These are phyloP conservation scores for Cephalotes varians DNA, from an alignment of 2,888 invertebrate genomes.

Conservation along the genomic window DNA sequence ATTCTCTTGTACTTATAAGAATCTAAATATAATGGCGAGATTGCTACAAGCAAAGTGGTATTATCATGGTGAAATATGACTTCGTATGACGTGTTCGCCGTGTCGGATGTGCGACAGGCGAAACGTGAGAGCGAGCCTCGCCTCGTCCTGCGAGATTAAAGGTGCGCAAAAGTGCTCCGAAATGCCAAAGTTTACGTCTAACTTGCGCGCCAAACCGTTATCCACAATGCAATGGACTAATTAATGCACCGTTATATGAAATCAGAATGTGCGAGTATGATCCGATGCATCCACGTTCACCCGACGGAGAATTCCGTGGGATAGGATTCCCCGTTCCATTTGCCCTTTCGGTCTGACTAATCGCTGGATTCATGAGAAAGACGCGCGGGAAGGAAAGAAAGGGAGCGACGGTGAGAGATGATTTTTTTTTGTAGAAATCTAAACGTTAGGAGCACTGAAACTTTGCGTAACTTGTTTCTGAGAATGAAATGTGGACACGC, in stretches of 20 bases:
- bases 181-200: slow-evolving; percentile 45
- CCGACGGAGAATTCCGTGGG: slow-evolving; percentile 59
- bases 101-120: slow-evolving; percentile 45
- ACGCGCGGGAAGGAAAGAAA: slow-evolving; percentile 22
- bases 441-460: background rate
- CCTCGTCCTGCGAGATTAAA: slow-evolving; percentile 24
- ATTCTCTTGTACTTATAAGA: slow-evolving; percentile 2
- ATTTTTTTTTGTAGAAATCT: background rate
- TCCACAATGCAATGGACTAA: slow-evolving; percentile 32
- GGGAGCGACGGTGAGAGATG: background rate
- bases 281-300: slow-evolving; percentile 21
- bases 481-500: background rate
- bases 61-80: slow-evolving; percentile 40
- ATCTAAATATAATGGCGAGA: slow-evolving; percentile 36
- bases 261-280: slow-evolving; percentile 21
- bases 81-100: slow-evolving; percentile 38
- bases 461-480: background rate
- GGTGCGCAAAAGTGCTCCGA: slow-evolving; percentile 26
- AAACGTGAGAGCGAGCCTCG: slow-evolving; percentile 50
- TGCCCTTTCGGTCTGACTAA: slow-evolving; percentile 71
- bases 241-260: slow-evolving; percentile 28
- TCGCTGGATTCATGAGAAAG: slow-evolving; percentile 63
- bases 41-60: slow-evolving; percentile 32
- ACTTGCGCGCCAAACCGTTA: background rate
- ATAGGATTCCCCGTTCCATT: slow-evolving; percentile 46